phyloP scores from a whole-genome alignment of 2,113 vertebrate genomes.

The Phrynosoma platyrhinos region DNA sequence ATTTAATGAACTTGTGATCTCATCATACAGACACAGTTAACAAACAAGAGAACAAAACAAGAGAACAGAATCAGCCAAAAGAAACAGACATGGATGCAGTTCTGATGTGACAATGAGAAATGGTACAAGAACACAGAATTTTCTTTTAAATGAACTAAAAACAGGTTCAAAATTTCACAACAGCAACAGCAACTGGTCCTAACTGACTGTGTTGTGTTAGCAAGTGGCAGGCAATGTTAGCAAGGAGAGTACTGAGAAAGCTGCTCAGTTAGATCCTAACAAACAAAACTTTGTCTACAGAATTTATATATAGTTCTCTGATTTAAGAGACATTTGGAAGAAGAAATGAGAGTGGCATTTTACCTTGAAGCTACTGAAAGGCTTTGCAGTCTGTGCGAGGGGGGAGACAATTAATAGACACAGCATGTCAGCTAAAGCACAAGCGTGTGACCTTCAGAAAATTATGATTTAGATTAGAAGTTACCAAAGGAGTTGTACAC shows the following conservation, averaged over 20 bases:
- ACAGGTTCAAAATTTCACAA: neutral
- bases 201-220: neutral
- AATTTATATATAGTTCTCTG: conserved; percentile 3
- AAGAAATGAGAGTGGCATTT: neutral
- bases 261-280: neutral
- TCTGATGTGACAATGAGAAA: neutral
- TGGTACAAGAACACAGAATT: neutral
- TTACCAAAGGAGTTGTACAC: neutral
- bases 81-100: neutral
- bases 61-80: neutral
- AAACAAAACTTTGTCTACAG: neutral
- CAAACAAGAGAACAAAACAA: neutral
- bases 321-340: neutral
- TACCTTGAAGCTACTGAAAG: neutral
- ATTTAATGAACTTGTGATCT: conserved; percentile 7
- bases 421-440: neutral
- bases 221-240: neutral
- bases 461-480: conserved; percentile 31
- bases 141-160: neutral
- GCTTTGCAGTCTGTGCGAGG: neutral
- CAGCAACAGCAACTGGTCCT: neutral
- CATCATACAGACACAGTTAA: neutral
- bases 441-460: conserved; percentile 24
- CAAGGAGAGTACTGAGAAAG: neutral
- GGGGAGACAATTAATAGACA: neutral